phyloP scores from a whole-genome alignment of 1,140 invertebrate species.

The Ridgeia piscesae region DNA sequence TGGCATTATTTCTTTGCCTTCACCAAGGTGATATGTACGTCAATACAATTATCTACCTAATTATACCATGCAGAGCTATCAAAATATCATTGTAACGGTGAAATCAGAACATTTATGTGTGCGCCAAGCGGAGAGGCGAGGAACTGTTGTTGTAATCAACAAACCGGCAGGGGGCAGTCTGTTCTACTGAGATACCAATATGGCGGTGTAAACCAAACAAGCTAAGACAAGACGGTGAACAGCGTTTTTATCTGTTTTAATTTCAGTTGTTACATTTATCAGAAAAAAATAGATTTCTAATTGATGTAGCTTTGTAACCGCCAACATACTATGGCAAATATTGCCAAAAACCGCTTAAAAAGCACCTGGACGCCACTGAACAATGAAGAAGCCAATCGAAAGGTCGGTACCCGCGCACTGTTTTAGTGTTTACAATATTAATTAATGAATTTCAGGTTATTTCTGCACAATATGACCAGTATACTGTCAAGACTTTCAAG shows the following conservation, averaged over 20 bases:
- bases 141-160: background rate
- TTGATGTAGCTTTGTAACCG: background rate
- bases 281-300: background rate
- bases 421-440: too few species aligned
- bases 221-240: background rate
- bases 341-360: slow-evolving; percentile 53
- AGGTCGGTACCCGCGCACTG: slow-evolving; percentile 35
- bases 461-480: background rate
- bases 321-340: slow-evolving; percentile 44
- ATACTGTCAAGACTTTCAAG: too few species aligned
- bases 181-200: background rate
- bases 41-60: background rate
- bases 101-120: background rate
- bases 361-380: slow-evolving; percentile 56
- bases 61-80: background rate
- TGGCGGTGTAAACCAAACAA: background rate
- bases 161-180: background rate
- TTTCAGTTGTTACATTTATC: background rate
- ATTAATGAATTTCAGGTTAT: too few species aligned
- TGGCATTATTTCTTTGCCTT: too few species aligned
- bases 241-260: background rate
- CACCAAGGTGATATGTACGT: too few species aligned
- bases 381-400: slow-evolving; percentile 52
- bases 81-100: background rate
- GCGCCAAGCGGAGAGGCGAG: background rate